These are phyloP conservation scores for Colius striatus DNA, from an alignment of 2,113 vertebrate genomes.

Conservation along the genomic window DNA sequence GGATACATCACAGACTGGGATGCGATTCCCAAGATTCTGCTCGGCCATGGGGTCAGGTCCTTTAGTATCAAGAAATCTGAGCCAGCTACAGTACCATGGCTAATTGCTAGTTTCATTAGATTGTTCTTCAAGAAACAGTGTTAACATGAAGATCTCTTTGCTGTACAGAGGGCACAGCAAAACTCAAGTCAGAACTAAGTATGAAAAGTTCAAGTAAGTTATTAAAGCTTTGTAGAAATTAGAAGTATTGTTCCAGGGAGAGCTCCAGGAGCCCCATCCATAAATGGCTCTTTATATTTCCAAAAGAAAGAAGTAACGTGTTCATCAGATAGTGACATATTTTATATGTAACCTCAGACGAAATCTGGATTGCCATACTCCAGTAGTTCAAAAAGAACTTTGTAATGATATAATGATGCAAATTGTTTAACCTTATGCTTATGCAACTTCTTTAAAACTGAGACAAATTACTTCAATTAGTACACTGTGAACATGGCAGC, in stretches of 20 bases:
- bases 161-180: neutral
- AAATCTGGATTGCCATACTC: neutral
- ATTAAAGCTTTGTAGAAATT: neutral
- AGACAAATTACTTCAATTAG: neutral
- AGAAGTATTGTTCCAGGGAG: neutral
- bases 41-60: neutral
- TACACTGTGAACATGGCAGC: neutral
- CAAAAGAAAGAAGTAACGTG: accelerated
- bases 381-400: neutral
- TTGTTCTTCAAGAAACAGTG: neutral
- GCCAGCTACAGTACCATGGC: accelerated
- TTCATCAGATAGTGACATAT: neutral
- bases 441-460: neutral
- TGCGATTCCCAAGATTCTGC: neutral
- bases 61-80: accelerated
- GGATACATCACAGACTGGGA: neutral
- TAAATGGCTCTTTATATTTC: neutral
- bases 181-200: neutral
- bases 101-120: neutral
- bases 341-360: neutral
- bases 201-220: neutral
- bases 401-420: neutral
- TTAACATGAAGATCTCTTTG: neutral
- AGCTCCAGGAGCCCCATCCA: neutral
- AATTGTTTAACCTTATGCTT: neutral